Percentiles rank a stretch among this genome's conserved stretches.
These are phyloP conservation scores for Tapirus terrestris DNA, from an alignment of 2,113 vertebrate genomes.

Conservation along the genomic window DNA sequence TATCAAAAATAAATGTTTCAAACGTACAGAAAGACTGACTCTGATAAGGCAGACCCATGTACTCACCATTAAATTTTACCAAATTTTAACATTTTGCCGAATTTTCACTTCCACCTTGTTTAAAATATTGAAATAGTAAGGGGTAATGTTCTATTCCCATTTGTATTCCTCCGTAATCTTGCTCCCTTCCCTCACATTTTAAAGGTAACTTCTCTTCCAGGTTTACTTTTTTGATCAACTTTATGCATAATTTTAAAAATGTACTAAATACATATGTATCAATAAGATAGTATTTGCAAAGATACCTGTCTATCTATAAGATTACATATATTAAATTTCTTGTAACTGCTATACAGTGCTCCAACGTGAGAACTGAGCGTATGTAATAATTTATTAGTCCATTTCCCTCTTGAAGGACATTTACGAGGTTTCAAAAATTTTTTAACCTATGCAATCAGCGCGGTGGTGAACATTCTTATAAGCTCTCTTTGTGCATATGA, in stretches of 20 bases:
- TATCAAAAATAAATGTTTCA: neutral
- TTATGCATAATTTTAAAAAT: neutral
- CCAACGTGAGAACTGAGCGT: neutral
- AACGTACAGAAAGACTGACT: neutral
- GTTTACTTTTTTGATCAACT: neutral
- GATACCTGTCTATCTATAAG: neutral
- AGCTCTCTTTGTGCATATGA: neutral
- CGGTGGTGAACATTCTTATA: neutral
- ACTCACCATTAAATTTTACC: neutral
- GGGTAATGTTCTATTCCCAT: neutral
- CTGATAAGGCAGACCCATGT: fast-evolving
- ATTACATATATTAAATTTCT: neutral
- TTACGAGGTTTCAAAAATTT: neutral
- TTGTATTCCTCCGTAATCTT: neutral
- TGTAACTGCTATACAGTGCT: neutral
- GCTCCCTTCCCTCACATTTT: neutral
- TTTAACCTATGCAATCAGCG: neutral
- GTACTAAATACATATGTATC: neutral
- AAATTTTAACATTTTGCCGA: neutral
- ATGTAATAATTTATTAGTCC: neutral
- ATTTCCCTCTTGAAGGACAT: neutral
- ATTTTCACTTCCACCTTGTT: neutral
- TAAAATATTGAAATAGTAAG: neutral
- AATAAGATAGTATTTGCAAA: neutral
- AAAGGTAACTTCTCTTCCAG: neutral